Percentiles rank a stretch among this genome's conserved stretches.
phyloP scores from a whole-genome alignment of 2,888 invertebrate species.

The Erebia palarica region DNA sequence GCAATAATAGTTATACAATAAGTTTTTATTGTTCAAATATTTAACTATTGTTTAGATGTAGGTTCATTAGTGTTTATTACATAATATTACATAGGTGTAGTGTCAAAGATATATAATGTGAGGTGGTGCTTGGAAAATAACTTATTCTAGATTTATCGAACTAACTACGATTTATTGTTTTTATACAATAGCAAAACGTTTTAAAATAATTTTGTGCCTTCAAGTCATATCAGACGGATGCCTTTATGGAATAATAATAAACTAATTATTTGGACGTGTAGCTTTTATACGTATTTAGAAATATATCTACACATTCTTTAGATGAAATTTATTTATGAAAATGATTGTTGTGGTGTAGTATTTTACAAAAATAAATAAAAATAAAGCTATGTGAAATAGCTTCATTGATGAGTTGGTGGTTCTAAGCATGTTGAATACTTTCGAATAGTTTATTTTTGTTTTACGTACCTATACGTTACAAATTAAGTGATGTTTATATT shows the following conservation, averaged over 20 bases:
- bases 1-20: conserved; percentile 80
- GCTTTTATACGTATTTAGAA: conserved; percentile 71
- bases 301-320: conserved; percentile 56
- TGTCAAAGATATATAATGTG: conserved; percentile 52
- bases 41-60: conserved; percentile 58
- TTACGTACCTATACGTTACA: conserved; percentile 57
- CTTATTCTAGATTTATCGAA: conserved; percentile 47
- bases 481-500: conserved; percentile 58
- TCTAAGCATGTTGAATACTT: conserved; percentile 73
- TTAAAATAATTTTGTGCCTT: conserved; percentile 72
- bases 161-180: conserved; percentile 52
- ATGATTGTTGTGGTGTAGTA: conserved; percentile 49
- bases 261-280: conserved; percentile 59
- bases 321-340: conserved; percentile 54
- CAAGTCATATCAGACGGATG: conserved; percentile 78
- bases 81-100: conserved; percentile 63
- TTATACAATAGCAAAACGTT: conserved; percentile 53
- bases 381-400: conserved; percentile 29
- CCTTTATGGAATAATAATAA: conserved; percentile 58
- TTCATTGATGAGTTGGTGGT: conserved; percentile 26
- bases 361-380: conserved; percentile 30
- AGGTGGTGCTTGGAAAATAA: conserved; percentile 66
- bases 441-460: conserved; percentile 79
- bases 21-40: conserved; percentile 69
- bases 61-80: conserved; percentile 57